Conservation (phyloP, 1,140 invertebrate genomes). For the Linepithema humile region DNA sequence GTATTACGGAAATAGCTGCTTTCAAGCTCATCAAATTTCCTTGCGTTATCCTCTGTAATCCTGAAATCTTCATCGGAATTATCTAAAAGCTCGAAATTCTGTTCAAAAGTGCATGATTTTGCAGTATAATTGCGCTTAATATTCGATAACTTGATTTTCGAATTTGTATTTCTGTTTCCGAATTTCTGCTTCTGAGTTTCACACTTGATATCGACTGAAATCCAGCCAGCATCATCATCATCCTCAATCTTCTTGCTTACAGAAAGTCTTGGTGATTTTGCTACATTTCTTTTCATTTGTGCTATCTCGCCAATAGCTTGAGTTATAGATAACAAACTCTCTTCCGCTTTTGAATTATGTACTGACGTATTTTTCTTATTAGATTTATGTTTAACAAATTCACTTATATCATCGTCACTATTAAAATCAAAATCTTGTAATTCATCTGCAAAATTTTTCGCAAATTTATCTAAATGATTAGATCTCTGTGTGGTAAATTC, state of each 20-base stretch:
- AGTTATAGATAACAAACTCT: conserved; percentile 47
- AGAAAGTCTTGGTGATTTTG: not conserved
- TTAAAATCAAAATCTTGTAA: conserved; percentile 17
- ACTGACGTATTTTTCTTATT: not conserved
- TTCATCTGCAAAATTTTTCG: not conserved
- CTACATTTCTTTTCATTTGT: conserved; percentile 1
- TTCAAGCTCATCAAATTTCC: conserved; percentile 36
- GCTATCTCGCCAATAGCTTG: conserved; percentile 59
- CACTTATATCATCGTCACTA: conserved; percentile 30
- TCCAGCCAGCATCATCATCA: conserved; percentile 16
- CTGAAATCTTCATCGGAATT: conserved; percentile 32
- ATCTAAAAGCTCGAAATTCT: not conserved
- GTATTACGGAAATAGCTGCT: conserved; percentile 40
- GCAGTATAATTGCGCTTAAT: conserved; percentile 14
- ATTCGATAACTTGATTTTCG: conserved; percentile 55
- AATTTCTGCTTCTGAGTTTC: not conserved
- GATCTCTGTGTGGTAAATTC: not conserved
- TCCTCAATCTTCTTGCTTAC: not conserved
- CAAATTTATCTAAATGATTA: not conserved
- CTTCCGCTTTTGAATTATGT: not conserved
- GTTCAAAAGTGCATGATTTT: not conserved
- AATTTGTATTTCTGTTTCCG: conserved; percentile 34
- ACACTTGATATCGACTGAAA: conserved; percentile 4
- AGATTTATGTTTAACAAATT: not conserved
- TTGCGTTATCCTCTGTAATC: not conserved